Evolutionary conservation across 2,797 vertebrate genomes (phyloP).

Genomic region (Sitta carolinensis): DNA sequence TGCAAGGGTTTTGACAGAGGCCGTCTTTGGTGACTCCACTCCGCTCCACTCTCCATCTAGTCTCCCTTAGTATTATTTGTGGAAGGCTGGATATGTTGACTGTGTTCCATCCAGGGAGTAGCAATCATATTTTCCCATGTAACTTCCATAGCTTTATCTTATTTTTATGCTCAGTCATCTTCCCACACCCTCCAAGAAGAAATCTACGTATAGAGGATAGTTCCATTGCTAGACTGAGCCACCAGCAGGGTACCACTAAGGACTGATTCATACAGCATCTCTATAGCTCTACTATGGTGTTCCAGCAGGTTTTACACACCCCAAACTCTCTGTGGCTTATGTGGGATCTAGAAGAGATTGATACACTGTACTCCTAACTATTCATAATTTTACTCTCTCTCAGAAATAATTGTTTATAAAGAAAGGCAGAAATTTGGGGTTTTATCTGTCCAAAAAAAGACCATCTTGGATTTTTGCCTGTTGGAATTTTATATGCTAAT

Average conservation of each 20-base stretch:
- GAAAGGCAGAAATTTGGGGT: neutral
- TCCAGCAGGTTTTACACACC: neutral
- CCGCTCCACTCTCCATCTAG: rapidly evolving
- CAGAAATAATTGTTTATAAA: neutral
- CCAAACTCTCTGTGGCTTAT: neutral
- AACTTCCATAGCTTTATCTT: rapidly evolving
- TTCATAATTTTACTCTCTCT: neutral
- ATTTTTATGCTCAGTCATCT: neutral
- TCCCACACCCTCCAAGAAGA: rapidly evolving
- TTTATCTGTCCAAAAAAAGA: neutral
- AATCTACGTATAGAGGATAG: neutral
- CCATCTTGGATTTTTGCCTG: neutral
- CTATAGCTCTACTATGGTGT: neutral
- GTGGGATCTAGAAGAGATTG: neutral
- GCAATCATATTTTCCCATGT: neutral
- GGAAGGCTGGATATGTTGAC: neutral
- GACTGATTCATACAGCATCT: neutral
- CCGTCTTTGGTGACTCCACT: too few relatives aligned
- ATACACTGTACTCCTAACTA: neutral
- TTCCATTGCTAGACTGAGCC: neutral
- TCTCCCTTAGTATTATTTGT: neutral
- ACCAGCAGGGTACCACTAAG: neutral
- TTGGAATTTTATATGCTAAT: neutral
- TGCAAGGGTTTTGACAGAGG: neutral
- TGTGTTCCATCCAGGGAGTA: neutral